Conservation (phyloP, 2,797 vertebrate genomes). For the Peromyscus melanophrys region DNA sequence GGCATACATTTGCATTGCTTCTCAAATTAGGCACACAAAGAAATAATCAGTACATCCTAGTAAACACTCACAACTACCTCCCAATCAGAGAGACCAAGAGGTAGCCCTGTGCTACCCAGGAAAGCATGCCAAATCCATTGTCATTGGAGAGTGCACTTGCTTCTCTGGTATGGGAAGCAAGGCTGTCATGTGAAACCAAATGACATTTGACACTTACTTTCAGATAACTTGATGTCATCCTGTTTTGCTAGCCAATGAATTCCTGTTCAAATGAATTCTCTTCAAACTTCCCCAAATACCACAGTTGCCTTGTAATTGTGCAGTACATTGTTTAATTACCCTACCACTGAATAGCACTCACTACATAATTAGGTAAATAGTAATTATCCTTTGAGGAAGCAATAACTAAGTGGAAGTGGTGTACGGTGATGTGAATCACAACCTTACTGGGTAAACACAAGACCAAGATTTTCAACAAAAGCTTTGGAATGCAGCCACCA, state of each 20-base stretch:
- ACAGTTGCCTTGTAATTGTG: slow-evolving; percentile 76
- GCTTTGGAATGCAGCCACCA: slow-evolving; percentile 52
- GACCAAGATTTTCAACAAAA: not conserved
- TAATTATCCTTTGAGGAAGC: slow-evolving; percentile 86
- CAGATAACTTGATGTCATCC: slow-evolving; percentile 34
- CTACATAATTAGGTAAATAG: slow-evolving; percentile 87
- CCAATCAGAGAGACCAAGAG: not conserved
- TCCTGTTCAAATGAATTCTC: slow-evolving; percentile 65
- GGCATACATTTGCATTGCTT: not conserved
- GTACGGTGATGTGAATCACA: slow-evolving; percentile 67
- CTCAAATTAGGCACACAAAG: not conserved
- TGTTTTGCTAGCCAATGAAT: slow-evolving; percentile 31
- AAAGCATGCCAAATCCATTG: not conserved
- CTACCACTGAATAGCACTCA: slow-evolving; percentile 83
- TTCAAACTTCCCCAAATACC: slow-evolving; percentile 44
- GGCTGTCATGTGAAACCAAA: slow-evolving; percentile 64
- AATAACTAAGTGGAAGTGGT: slow-evolving; percentile 77
- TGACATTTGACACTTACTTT: slow-evolving; percentile 54
- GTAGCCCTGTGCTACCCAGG: not conserved
- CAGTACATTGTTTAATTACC: slow-evolving; percentile 83
- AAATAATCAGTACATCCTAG: not conserved
- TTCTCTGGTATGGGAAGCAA: not conserved
- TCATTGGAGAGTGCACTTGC: not conserved
- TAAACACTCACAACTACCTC: not conserved
- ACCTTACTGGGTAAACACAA: slow-evolving; percentile 38